Evolutionary conservation across 2,113 vertebrate genomes (phyloP).

Genomic region (Cebidichthys violaceus): DNA sequence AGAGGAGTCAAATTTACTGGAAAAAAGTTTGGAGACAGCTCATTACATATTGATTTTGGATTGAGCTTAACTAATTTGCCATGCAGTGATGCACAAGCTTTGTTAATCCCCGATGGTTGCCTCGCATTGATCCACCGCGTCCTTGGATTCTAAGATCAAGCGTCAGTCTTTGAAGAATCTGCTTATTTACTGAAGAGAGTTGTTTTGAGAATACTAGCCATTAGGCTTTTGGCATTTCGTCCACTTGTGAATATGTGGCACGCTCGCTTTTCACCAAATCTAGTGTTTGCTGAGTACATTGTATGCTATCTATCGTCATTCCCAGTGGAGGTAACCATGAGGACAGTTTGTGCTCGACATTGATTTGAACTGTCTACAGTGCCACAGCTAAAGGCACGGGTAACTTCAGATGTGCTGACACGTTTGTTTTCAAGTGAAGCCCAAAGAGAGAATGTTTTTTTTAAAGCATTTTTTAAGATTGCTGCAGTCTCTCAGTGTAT

Average conservation of each 20-base stretch:
- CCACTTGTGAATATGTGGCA: neutral
- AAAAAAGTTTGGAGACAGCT: conserved; percentile 58
- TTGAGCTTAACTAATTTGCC: conserved; percentile 52
- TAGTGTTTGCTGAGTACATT: neutral
- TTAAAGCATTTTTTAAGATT: conserved; percentile 12
- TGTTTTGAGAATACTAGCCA: conserved; percentile 3
- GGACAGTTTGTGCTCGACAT: conserved; percentile 21
- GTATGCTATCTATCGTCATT: neutral
- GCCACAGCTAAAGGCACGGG: neutral
- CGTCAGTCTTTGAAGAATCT: conserved; percentile 10
- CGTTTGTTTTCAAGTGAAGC: conserved; percentile 24
- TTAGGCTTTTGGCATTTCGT: neutral
- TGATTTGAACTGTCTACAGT: conserved; percentile 25
- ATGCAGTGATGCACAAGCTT: conserved; percentile 38
- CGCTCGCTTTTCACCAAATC: neutral
- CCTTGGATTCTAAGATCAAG: conserved; percentile 42
- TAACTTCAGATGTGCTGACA: conserved; percentile 37
- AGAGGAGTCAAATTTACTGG: conserved; percentile 29
- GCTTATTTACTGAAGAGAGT: conserved; percentile 17
- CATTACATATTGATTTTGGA: conserved; percentile 54
- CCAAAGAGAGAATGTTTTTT: neutral
- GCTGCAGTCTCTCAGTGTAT: neutral
- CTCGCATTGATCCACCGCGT: conserved; percentile 38
- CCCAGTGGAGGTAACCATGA: neutral
- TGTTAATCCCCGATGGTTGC: conserved; percentile 41